Evolutionary conservation across 2,888 invertebrate genomes (phyloP).

Genomic region (Koerneria pararmatus): DNA sequence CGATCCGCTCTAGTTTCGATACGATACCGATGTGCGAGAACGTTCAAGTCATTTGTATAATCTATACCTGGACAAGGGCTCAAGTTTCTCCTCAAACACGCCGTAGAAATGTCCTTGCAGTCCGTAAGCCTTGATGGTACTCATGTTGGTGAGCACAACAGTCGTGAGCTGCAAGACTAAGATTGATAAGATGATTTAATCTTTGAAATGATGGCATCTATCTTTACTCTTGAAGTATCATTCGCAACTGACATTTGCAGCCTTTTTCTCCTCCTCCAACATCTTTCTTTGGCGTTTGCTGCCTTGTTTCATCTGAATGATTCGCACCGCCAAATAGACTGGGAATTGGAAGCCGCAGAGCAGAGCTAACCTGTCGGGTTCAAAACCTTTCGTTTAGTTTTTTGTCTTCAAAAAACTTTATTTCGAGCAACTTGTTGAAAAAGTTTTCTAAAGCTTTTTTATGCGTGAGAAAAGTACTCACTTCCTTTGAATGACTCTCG

Average conservation of each 20-base stretch:
- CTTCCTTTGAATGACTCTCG: too few species aligned
- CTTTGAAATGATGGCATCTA: too few species aligned
- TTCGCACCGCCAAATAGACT: slow-evolving; percentile 51
- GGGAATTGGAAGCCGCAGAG: slow-evolving; percentile 57
- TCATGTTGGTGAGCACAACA: slow-evolving; percentile 54
- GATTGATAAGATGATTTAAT: neutral
- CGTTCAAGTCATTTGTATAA: too few species aligned
- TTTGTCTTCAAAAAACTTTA: too few species aligned
- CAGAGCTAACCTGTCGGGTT: slow-evolving; percentile 43
- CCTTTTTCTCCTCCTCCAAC: slow-evolving; percentile 56
- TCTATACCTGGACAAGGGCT: slow-evolving; percentile 46
- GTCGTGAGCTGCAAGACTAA: slow-evolving; percentile 36
- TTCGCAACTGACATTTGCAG: slow-evolving; percentile 38
- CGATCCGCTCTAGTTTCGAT: too few species aligned
- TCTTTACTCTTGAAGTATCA: neutral
- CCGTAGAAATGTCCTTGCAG: slow-evolving; percentile 51
- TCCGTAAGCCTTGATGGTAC: slow-evolving; percentile 56
- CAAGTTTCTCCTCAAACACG: slow-evolving; percentile 48
- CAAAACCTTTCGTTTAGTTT: too few species aligned
- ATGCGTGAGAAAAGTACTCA: neutral
- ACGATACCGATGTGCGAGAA: too few species aligned
- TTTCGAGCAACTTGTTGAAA: too few species aligned
- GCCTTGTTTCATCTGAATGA: slow-evolving; percentile 44
- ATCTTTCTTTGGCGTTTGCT: slow-evolving; percentile 50
- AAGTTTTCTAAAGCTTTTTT: too few species aligned